Conservation (phyloP, 2,888 invertebrate genomes). For the Caenorhabditis afra region DNA sequence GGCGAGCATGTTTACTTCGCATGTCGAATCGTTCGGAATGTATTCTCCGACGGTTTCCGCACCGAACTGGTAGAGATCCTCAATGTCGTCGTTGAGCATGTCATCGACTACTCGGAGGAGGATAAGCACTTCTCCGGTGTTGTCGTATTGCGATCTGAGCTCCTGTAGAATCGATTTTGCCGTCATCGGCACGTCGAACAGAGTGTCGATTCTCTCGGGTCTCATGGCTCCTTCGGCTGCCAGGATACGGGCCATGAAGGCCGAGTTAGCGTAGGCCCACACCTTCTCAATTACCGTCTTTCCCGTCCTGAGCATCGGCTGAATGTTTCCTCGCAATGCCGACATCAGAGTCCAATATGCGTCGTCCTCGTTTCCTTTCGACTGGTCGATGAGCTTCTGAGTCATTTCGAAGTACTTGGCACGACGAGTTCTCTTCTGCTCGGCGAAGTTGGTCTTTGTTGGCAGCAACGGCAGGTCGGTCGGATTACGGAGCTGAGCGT, state of each 20-base stretch:
- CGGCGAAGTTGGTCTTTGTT: constrained; percentile 28
- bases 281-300: constrained; percentile 53
- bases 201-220: constrained; percentile 5
- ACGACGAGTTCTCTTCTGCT: constrained; percentile 42
- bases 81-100: constrained; percentile 54
- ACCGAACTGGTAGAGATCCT: constrained; percentile 51
- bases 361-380: constrained; percentile 35
- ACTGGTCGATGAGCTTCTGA: constrained; percentile 32
- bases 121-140: constrained; percentile 38
- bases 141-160: constrained; percentile 24
- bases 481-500: constrained; percentile 47
- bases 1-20: constrained; percentile 48
- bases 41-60: constrained; percentile 29
- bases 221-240: constrained; percentile 43
- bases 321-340: constrained; percentile 46
- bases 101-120: constrained; percentile 39
- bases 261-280: constrained; percentile 60
- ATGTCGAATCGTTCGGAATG: constrained; percentile 39
- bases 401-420: constrained; percentile 51
- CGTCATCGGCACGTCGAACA: constrained; percentile 56
- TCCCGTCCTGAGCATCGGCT: constrained; percentile 34
- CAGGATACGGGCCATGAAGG: constrained; percentile 49
- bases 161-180: constrained; percentile 46
- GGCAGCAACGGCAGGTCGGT: constrained; percentile 36
- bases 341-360: constrained; percentile 26